Percentiles rank a stretch among this genome's conserved stretches.
Conservation (phyloP, 2,888 invertebrate species). For the Timandra comae region DNA sequence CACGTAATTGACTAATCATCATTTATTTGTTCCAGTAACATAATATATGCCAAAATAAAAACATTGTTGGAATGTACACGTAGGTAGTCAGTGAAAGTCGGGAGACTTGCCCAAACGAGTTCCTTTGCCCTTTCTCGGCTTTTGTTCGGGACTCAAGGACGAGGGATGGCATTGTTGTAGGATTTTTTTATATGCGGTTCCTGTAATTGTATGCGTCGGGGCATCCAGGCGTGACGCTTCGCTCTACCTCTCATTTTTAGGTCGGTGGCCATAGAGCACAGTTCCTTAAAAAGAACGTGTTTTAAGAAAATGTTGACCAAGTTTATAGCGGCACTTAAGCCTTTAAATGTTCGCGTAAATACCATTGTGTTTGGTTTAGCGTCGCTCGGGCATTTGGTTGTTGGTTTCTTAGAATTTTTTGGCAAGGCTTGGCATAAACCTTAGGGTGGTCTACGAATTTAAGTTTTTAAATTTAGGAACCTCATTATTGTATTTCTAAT, state of each 20-base stretch:
- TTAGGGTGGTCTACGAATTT: too few relatives aligned
- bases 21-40: background rate
- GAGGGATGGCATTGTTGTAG: slow-evolving; percentile 62
- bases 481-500: too few relatives aligned
- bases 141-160: slow-evolving; percentile 73
- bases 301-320: slow-evolving; percentile 24
- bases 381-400: slow-evolving; percentile 18
- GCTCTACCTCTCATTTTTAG: slow-evolving; percentile 44
- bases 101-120: slow-evolving; percentile 69
- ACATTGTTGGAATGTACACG: slow-evolving; percentile 42
- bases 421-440: slow-evolving; percentile 9
- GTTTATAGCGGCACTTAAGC: slow-evolving; percentile 42
- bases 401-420: slow-evolving; percentile 28
- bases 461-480: too few relatives aligned
- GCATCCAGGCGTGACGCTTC: slow-evolving; percentile 56
- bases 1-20: background rate
- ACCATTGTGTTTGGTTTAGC: slow-evolving; percentile 35
- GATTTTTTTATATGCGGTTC: slow-evolving; percentile 56
- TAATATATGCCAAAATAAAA: slow-evolving; percentile 5
- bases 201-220: slow-evolving; percentile 71
- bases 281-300: slow-evolving; percentile 25
- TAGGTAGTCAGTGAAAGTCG: slow-evolving; percentile 73
- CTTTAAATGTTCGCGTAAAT: slow-evolving; percentile 29
- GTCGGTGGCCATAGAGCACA: slow-evolving; percentile 43
- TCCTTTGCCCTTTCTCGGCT: slow-evolving; percentile 74